A percentile compares a stretch with the other conserved stretches of the same genome.
phyloP scores from a whole-genome alignment of 2,113 vertebrate species.

The Monarcha castaneiventris region DNA sequence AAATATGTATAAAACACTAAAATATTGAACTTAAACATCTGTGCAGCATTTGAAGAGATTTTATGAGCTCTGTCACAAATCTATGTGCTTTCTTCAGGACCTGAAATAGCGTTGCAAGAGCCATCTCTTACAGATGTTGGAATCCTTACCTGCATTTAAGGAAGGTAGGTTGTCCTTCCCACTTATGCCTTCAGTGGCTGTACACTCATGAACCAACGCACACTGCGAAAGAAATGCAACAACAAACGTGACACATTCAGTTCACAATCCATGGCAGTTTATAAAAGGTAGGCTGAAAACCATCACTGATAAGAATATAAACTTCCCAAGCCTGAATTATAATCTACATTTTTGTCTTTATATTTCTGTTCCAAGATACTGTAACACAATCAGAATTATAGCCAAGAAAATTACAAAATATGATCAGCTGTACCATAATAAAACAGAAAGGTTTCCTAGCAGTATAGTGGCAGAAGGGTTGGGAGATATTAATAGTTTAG shows the following conservation, averaged over 20 bases:
- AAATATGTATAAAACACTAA: neutral
- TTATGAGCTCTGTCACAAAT: neutral
- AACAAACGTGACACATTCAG: neutral
- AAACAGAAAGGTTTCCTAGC: neutral
- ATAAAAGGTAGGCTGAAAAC: neutral
- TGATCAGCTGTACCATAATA: neutral
- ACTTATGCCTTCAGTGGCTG: slow-evolving; percentile 69
- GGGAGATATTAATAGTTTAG: neutral
- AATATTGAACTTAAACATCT: neutral
- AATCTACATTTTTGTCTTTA: neutral
- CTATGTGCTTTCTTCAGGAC: neutral
- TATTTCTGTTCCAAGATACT: neutral
- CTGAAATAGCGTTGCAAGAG: fast-evolving
- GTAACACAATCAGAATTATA: neutral
- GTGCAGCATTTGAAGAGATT: neutral
- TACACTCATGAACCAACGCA: slow-evolving; percentile 85
- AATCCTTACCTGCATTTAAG: slow-evolving; percentile 84
- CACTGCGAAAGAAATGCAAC: slow-evolving; percentile 75
- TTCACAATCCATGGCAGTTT: neutral
- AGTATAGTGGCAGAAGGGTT: neutral
- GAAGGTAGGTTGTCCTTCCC: slow-evolving; percentile 84
- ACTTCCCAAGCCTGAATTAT: neutral
- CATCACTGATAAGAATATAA: neutral
- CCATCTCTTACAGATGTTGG: neutral
- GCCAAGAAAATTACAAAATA: neutral